A percentile compares a stretch with the other conserved stretches of the same genome.
These are phyloP conservation scores for Euphydryas editha DNA, from an alignment of 2,888 invertebrate species.

Conservation along the genomic window DNA sequence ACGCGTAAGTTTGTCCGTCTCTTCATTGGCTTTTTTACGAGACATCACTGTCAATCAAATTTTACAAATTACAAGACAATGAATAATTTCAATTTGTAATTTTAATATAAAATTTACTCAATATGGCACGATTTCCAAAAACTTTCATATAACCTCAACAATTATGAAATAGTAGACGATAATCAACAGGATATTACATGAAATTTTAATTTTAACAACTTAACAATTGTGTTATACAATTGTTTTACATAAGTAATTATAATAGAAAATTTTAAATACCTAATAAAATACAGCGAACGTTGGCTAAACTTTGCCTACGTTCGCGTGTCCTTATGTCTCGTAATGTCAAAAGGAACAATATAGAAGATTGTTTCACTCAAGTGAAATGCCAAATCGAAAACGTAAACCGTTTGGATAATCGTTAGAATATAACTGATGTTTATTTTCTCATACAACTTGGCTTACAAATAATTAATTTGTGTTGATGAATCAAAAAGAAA, in stretches of 20 bases:
- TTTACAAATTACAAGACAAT: conserved; percentile 40
- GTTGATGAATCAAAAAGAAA: too few species aligned
- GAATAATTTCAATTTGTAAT: conserved; percentile 41
- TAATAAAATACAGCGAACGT: conserved; percentile 73
- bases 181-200: conserved; percentile 13
- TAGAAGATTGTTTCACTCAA: conserved; percentile 12
- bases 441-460: neutral
- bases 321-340: conserved; percentile 77
- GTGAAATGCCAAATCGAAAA: conserved; percentile 5
- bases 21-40: conserved; percentile 88
- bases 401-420: neutral
- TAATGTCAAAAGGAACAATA: conserved; percentile 75
- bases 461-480: too few species aligned
- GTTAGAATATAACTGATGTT: neutral
- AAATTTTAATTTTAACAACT: conserved; percentile 40
- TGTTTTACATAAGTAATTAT: conserved; percentile 19
- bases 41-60: conserved; percentile 70
- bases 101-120: conserved; percentile 52
- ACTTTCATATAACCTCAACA: conserved; percentile 69
- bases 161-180: conserved; percentile 46
- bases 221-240: conserved; percentile 32
- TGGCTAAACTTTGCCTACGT: conserved; percentile 76
- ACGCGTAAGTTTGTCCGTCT: conserved; percentile 96
- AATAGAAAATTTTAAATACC: conserved; percentile 57
- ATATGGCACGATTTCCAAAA: conserved; percentile 64